Base-by-base conservation (phyloP, 2,888 invertebrate genomes). In the Cataglyphis rosenhaueri region DNA sequence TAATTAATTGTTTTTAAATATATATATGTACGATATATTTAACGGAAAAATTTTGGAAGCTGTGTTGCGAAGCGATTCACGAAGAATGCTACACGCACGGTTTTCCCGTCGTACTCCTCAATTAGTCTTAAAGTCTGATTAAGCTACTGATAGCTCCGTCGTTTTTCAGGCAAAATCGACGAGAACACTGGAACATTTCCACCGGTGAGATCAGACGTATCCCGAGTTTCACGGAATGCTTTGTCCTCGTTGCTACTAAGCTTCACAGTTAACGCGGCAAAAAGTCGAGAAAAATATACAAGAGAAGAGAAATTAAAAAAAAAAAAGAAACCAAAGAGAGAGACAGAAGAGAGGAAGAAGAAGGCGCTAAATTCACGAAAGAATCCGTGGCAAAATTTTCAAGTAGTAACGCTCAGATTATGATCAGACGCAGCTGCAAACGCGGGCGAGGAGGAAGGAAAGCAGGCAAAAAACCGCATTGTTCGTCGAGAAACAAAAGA, bases 401-500 rank as follows among this genome's bases (percentile, higher is more conserved):
- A 86, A 89, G 89, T 89, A 87, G 89, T 84, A 87, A 88, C 76
- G 86, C 59, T 81, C 84, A 75, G 78, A 59, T 81, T 86, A 86
- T 18, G 89, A 85, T 89, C 86, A 82, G 86, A 87, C 89, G 65
- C 81, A 82, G 84, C 76, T 84, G 81, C 2, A 74, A 79, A 85
- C 70, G 38, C 25, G 82, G 82, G 74, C 81, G 38, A 21, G 65
- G 44, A 55, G 41, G 38, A 57, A 55, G 75, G 62, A 48, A 84
- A 57, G 81, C 59, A 65, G 64, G 29, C 25, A 57, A 70, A 83
- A 79, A 73, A 82, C 85, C 83, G 88, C 88, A 93, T 93, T 93
- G 92, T 93, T 93, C 91, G 85, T 64, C 65, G 78, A 84, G 85
- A 92, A 93, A 93, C 91, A 92, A 92, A 93, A 90, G 88, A 89